Conservation (phyloP, 2,113 vertebrate genomes). For the Myotis brandtii region DNA sequence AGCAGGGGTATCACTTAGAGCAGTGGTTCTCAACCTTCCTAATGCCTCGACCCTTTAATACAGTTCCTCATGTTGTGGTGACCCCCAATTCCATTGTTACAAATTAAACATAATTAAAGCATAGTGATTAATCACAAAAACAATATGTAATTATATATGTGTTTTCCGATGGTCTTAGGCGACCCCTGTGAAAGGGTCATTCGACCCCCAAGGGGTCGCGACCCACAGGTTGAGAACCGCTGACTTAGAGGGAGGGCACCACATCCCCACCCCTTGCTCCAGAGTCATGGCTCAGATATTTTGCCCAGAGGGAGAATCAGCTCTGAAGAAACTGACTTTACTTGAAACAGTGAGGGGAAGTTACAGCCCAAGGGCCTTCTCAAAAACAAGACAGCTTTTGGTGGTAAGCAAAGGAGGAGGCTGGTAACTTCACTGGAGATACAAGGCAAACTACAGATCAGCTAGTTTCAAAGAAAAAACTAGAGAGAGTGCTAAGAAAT, state of each 20-base stretch:
- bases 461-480: background rate
- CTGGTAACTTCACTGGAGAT: background rate
- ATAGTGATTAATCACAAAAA: no score
- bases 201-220: no score
- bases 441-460: background rate
- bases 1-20: background rate
- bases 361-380: background rate
- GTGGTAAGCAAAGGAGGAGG: background rate
- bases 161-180: no score
- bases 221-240: no score
- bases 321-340: background rate
- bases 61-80: no score
- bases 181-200: no score
- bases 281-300: background rate
- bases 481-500: background rate
- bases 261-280: background rate
- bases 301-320: background rate
- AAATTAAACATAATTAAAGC: no score
- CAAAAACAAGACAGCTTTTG: background rate
- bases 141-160: no score
- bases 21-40: no score
- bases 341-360: background rate
- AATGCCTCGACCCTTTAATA: no score
- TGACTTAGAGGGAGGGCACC: background rate
- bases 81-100: no score